Percentiles rank a stretch among this genome's conserved stretches.
phyloP scores from a whole-genome alignment of 92 coral and sea anemone genomes.

The Phenganax marumi region DNA sequence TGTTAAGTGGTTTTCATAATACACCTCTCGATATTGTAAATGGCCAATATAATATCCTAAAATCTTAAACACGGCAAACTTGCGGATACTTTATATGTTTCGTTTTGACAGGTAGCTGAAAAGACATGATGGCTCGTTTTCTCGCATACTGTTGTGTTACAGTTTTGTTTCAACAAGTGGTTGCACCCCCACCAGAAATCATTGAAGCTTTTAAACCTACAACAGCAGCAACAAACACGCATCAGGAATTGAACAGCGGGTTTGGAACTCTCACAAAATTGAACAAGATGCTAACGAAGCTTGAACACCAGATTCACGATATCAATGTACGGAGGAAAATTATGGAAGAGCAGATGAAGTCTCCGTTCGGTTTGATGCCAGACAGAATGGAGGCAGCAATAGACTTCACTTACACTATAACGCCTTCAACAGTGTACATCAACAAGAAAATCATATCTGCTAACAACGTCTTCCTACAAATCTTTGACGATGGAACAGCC shows the following conservation, averaged over 20 bases:
- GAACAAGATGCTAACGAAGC: conserved; percentile 2
- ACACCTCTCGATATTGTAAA: conserved; percentile 30
- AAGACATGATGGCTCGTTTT: conserved; percentile 17
- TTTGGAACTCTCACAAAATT: background rate
- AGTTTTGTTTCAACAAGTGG: background rate
- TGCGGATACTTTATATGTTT: conserved; percentile 3
- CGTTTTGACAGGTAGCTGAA: conserved; percentile 16
- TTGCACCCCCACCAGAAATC: conserved; percentile 18
- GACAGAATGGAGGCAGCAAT: conserved; percentile 26
- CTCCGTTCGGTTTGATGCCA: background rate
- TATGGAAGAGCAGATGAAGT: conserved; percentile 39
- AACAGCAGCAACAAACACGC: background rate
- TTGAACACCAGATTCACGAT: conserved; percentile 25
- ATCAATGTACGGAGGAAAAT: conserved; percentile 20
- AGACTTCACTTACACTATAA: background rate
- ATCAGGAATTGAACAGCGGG: background rate
- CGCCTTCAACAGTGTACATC: conserved; percentile 15
- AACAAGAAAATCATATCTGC: conserved; percentile 2
- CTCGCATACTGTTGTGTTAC: conserved; percentile 7
- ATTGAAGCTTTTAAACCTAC: conserved; percentile 35
- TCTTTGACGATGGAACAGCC: conserved; percentile 38
- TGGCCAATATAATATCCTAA: conserved; percentile 12
- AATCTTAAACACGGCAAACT: conserved; percentile 18
- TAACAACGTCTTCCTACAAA: conserved; percentile 13
- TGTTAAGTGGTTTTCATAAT: conserved; percentile 32